A percentile compares a stretch with the other conserved stretches of the same genome.
phyloP scores from a whole-genome alignment of 2,888 invertebrate genomes.

The Rhaphigaster nebulosa region DNA sequence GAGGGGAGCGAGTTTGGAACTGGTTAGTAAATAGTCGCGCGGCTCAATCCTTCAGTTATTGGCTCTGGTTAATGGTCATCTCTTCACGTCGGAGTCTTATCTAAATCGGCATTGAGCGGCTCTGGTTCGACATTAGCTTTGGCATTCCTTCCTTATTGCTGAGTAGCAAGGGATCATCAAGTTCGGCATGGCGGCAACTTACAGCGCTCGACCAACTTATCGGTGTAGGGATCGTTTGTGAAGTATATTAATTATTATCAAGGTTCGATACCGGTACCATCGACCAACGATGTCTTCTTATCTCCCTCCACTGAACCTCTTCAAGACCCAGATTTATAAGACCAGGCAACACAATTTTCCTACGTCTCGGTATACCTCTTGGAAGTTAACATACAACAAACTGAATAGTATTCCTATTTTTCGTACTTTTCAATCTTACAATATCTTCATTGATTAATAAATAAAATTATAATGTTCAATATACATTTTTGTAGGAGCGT shows the following conservation, averaged over 20 bases:
- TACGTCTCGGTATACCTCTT: too few relatives aligned
- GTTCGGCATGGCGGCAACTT: background rate
- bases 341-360: too few relatives aligned
- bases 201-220: background rate
- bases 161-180: background rate
- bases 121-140: background rate
- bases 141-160: background rate
- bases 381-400: too few relatives aligned
- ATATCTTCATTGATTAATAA: too few relatives aligned
- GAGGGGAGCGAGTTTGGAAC: conserved; percentile 1
- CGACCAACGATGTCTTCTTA: background rate
- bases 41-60: conserved; percentile 6
- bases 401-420: too few relatives aligned
- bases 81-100: background rate
- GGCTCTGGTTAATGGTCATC: background rate
- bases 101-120: background rate
- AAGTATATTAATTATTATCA: background rate
- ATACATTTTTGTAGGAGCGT: too few relatives aligned
- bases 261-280: background rate
- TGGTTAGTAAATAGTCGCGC: background rate
- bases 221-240: background rate
- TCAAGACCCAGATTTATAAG: too few relatives aligned
- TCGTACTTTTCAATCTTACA: too few relatives aligned
- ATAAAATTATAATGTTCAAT: too few relatives aligned
- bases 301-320: background rate